These are phyloP conservation scores for Nomada goodeniana DNA, from an alignment of 2,888 invertebrate genomes.

Conservation along the genomic window DNA sequence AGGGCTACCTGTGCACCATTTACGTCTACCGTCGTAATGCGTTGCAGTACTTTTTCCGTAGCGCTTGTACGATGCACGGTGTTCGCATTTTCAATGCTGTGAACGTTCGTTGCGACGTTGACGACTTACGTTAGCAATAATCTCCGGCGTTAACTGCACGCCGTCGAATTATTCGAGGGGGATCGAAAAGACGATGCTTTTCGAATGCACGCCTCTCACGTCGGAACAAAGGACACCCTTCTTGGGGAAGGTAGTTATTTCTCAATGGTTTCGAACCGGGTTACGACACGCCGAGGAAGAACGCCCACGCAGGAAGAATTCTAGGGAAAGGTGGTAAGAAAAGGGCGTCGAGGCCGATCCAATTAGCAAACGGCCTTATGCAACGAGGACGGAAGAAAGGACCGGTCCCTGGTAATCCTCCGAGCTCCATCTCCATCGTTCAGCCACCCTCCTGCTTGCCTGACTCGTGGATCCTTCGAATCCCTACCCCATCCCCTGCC, in stretches of 20 bases:
- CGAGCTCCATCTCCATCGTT: slow-evolving; percentile 59
- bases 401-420: slow-evolving; percentile 75
- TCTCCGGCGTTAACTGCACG: too few relatives aligned
- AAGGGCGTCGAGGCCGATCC: slow-evolving; percentile 71
- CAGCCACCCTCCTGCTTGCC: slow-evolving; percentile 36
- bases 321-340: slow-evolving; percentile 55
- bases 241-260: slow-evolving; percentile 27
- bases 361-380: slow-evolving; percentile 78
- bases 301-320: slow-evolving; percentile 36
- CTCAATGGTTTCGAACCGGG: slow-evolving; percentile 11
- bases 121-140: too few relatives aligned
- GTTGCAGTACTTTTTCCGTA: too few relatives aligned
- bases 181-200: slow-evolving; percentile 7
- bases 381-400: slow-evolving; percentile 68
- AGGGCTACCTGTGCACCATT: neutral
- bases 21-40: too few relatives aligned
- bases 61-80: too few relatives aligned
- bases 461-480: slow-evolving; percentile 55
- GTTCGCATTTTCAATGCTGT: too few relatives aligned
- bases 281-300: neutral
- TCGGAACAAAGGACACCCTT: neutral
- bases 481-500: slow-evolving; percentile 28
- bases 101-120: too few relatives aligned
- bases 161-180: too few relatives aligned
- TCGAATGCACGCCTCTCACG: slow-evolving; percentile 32